Conservation (phyloP, 2,113 vertebrate genomes). For the Carollia perspicillata region DNA sequence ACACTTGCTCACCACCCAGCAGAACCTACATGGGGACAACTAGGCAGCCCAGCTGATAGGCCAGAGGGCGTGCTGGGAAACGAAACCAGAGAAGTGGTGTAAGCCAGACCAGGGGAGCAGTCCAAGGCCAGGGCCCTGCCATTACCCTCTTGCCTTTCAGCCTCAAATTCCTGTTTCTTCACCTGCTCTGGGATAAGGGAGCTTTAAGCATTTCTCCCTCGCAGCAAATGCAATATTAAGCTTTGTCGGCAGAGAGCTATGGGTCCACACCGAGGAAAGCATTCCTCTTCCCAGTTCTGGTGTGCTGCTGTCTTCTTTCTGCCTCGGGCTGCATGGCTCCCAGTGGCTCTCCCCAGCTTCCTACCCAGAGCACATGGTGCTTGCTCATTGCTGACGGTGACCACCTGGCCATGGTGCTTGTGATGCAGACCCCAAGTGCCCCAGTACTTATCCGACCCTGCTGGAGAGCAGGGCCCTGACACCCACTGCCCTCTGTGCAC, state of each 20-base stretch:
- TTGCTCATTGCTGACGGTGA: background rate
- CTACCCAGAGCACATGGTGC: background rate
- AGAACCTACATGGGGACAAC: background rate
- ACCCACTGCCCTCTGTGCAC: background rate
- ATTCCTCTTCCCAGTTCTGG: background rate
- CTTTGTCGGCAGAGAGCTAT: background rate
- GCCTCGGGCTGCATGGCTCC: background rate
- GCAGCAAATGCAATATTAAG: background rate
- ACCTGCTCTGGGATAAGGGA: background rate
- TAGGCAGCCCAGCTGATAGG: too few species aligned
- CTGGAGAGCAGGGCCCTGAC: background rate
- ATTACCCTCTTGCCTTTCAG: rapidly evolving
- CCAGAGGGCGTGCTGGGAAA: background rate
- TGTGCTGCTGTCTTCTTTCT: background rate
- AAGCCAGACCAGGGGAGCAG: background rate
- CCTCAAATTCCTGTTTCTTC: too few species aligned
- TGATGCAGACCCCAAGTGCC: background rate
- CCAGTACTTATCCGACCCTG: background rate
- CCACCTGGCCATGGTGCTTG: background rate
- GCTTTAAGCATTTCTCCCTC: background rate
- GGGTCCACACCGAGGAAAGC: background rate
- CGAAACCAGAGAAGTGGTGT: rapidly evolving
- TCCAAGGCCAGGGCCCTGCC: background rate
- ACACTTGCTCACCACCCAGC: background rate
- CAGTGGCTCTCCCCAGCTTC: background rate